Conservation (phyloP, 2,113 vertebrate species). For the Helogale parvula region DNA sequence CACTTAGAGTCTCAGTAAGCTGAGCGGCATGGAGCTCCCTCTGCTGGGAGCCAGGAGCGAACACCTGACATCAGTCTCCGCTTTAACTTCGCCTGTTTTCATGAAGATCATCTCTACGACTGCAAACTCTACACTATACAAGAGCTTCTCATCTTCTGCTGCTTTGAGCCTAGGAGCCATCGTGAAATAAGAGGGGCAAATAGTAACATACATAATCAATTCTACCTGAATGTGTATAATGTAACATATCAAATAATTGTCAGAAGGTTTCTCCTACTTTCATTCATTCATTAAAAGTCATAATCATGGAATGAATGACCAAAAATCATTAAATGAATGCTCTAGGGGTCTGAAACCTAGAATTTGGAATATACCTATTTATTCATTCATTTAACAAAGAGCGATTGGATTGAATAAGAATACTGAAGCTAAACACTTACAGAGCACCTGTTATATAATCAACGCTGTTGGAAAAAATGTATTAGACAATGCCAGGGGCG, state of each 20-base stretch:
- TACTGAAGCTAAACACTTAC: not conserved
- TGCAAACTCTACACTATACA: not conserved
- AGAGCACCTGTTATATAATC: not conserved
- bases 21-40: not conserved
- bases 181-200: not conserved
- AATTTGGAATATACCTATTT: not conserved
- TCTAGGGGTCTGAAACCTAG: not conserved
- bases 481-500: not conserved
- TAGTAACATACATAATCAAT: not conserved
- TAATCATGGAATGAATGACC: not conserved
- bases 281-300: not conserved
- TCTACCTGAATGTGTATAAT: not conserved
- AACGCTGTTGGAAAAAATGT: not conserved
- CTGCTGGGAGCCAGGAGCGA: conserved; percentile 38
- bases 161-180: not conserved
- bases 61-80: not conserved
- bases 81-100: not conserved
- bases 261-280: not conserved
- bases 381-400: conserved; percentile 30
- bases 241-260: not conserved
- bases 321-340: not conserved
- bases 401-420: not conserved
- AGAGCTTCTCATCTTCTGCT: not conserved
- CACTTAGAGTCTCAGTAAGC: not conserved
- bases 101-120: not conserved